Base-by-base conservation (phyloP, 2,888 invertebrate species). In the Drosophila leonis region DNA sequence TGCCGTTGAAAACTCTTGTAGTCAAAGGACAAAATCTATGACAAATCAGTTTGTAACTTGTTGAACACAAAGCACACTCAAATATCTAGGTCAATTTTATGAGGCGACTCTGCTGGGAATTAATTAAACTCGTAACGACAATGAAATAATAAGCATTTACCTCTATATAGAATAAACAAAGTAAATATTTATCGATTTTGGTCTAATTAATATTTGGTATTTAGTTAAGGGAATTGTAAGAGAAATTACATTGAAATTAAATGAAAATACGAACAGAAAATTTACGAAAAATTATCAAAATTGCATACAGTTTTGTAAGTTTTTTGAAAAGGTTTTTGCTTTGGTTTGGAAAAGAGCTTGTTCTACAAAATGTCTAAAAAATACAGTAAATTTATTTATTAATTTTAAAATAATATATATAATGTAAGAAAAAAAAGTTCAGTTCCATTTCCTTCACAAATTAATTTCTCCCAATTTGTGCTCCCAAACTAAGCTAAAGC, bases 31-130 rank as follows among this genome's bases (percentile, higher is more conserved):
- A 72, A 65, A 65, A 46, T 18, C 33, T 51, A 24, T 61, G 70
- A 63, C 65, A 80, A 70, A 65, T 59, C 52, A 59, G n/a, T 64
- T 59, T 62, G 39, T 33, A 61, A 76, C 77, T 76, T 80, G 79
- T 77, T 79, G 76, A 65, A 61, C 27, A 62, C 57, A 63, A 73
- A 52, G 57, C 67, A 37, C 10, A 10, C 37, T 37, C 72, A 44
- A 37, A 62, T n/a, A 66, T 64, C 57, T 65, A 46, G 65, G 75
- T 63, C 66, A 75, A 63, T 56, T 59, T 48, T 27, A 9, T 52
- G 52, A 37, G 37, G 6, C 44, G 39, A 29, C 49, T 24, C 31
- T 31, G 48, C 55, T 35, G 44, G 35, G 61, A 62, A 61, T 64
- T 64, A 54, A 57, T 49, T 51, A 24, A 52, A 44, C 18, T 39